Conservation (phyloP, 2,797 vertebrate species). For the Tapera naevia region DNA sequence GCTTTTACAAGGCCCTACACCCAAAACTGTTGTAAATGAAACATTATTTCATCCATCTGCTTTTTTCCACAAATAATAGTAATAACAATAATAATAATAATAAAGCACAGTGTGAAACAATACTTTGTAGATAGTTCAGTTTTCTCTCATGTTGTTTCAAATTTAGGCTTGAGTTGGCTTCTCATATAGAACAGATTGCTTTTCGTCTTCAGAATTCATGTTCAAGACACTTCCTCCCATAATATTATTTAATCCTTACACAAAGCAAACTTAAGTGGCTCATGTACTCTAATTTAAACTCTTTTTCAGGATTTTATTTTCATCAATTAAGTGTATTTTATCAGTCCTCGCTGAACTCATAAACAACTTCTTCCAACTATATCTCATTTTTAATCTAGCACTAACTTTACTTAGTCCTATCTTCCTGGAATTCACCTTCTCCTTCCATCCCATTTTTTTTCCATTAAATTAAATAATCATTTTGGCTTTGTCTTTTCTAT, state of each 20-base stretch:
- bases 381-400: not conserved
- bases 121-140: not conserved
- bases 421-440: not conserved
- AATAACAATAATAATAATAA: not conserved
- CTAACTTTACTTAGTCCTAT: not conserved
- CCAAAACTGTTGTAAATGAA: not conserved
- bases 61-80: not conserved
- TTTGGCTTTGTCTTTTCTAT: not conserved
- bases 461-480: not conserved
- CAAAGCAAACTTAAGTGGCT: not conserved
- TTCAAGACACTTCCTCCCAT: not conserved
- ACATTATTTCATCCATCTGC: not conserved
- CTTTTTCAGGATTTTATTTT: not conserved
- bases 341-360: not conserved
- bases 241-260: not conserved
- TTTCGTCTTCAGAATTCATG: not conserved
- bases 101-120: not conserved
- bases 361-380: not conserved
- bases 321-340: not conserved
- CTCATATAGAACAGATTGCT: rapidly evolving
- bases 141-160: not conserved
- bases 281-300: not conserved
- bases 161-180: not conserved
- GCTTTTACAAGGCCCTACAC: not conserved
- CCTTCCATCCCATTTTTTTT: not conserved